Evolutionary conservation across 2,888 invertebrate genomes (phyloP).

Genomic region (Troilus luridus): DNA sequence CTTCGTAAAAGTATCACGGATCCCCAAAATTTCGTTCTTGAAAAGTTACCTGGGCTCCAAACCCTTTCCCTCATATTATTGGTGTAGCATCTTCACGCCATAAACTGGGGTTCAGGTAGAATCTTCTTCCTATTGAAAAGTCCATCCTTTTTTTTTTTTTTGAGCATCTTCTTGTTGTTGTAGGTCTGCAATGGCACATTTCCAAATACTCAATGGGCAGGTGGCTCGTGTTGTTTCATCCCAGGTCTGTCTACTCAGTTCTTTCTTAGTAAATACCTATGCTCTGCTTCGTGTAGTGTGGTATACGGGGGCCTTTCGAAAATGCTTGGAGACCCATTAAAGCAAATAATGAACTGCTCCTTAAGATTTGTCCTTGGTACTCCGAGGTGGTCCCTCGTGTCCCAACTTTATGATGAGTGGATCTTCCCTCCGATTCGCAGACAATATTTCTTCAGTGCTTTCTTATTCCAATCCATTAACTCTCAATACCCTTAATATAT

Average conservation of each 20-base stretch:
- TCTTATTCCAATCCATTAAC: no score
- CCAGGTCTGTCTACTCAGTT: not conserved
- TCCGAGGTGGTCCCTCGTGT: no score
- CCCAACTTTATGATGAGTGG: no score
- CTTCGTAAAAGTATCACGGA: not conserved
- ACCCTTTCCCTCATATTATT: not conserved
- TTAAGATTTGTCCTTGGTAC: no score
- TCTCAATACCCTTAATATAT: no score
- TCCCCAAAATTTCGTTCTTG: not conserved
- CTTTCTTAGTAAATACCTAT: not conserved
- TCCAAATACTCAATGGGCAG: not conserved
- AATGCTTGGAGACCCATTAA: no score
- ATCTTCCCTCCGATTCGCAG: no score
- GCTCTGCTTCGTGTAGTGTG: no score
- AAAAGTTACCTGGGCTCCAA: not conserved
- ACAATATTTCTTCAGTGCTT: no score
- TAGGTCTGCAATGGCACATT: not conserved
- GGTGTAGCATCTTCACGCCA: not conserved
- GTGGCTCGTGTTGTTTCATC: not conserved
- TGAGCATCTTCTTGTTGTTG: not conserved
- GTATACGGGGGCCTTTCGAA: no score
- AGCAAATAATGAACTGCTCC: no score
- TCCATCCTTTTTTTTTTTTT: not conserved
- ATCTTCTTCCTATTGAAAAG: conserved; percentile 11
- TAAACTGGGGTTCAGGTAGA: not conserved